A percentile compares a stretch with the other conserved stretches of the same genome.
Conservation (phyloP, 2,113 vertebrate genomes). For the Pyrgilauda ruficollis region DNA sequence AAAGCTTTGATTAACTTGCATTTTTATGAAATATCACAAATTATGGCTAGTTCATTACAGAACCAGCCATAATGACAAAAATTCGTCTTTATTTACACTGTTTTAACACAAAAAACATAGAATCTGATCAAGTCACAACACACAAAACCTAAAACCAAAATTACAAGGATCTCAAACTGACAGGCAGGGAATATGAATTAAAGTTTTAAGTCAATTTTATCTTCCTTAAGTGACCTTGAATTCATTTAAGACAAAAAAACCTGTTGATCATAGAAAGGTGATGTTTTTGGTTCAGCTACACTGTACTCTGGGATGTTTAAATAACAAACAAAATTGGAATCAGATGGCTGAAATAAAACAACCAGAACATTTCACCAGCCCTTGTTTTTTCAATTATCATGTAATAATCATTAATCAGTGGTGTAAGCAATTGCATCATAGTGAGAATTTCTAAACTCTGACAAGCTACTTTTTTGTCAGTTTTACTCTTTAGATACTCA, state of each 20-base stretch:
- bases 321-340: slow-evolving; percentile 37
- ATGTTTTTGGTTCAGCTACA: slow-evolving; percentile 36
- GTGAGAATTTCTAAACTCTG: background rate
- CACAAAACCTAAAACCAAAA: rapidly evolving
- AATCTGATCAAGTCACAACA: background rate
- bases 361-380: background rate
- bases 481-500: background rate
- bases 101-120: background rate
- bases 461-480: background rate
- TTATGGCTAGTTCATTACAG: background rate
- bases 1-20: background rate
- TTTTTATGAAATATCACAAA: background rate
- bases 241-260: background rate
- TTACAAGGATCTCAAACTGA: background rate
- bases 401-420: background rate
- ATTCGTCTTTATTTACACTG: background rate
- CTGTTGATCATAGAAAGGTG: background rate
- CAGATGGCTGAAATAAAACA: background rate
- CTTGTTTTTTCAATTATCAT: background rate
- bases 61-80: background rate
- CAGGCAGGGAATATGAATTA: background rate
- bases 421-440: background rate
- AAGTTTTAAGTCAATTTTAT: background rate
- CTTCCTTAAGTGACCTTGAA: slow-evolving; percentile 60
- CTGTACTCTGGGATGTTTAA: slow-evolving; percentile 27